Conservation (phyloP, 2,113 vertebrate genomes). For the Rhombomys opimus region DNA sequence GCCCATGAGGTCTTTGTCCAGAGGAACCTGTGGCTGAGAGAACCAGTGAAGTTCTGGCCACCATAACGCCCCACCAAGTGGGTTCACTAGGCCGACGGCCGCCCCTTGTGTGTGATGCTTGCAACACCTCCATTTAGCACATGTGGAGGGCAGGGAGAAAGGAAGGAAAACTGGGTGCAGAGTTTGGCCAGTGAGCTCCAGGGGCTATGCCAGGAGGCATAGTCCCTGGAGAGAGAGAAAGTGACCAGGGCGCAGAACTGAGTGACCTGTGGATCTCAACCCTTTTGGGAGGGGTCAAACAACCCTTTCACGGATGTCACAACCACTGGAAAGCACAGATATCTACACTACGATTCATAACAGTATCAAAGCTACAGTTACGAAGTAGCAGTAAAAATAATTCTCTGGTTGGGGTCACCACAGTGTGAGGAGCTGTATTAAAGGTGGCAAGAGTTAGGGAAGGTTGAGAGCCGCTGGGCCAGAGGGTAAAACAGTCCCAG, state of each 20-base stretch:
- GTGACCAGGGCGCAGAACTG: not conserved
- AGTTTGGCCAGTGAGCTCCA: not conserved
- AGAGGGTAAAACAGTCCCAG: not conserved
- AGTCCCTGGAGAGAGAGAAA: conserved; percentile 16
- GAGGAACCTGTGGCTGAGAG: not conserved
- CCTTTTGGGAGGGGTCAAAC: not conserved
- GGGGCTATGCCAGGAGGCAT: not conserved
- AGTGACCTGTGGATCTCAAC: not conserved
- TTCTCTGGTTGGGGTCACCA: not conserved
- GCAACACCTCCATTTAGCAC: not conserved
- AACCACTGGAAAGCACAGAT: not conserved
- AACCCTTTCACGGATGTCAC: not conserved
- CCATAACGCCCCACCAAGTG: not conserved
- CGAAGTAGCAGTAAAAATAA: not conserved
- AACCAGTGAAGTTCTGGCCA: not conserved
- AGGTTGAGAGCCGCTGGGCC: not conserved
- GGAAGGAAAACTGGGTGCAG: not conserved
- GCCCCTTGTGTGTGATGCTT: not conserved
- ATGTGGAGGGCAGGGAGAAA: not conserved
- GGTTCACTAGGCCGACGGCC: not conserved
- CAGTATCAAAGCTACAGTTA: not conserved
- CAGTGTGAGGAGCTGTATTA: not conserved
- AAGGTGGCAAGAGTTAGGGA: not conserved
- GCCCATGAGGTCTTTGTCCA: not conserved
- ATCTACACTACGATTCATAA: not conserved